Percentiles rank a stretch among this genome's conserved stretches.
These are phyloP conservation scores for Babylonia areolata DNA, from an alignment of 1,140 invertebrate genomes.

Conservation along the genomic window DNA sequence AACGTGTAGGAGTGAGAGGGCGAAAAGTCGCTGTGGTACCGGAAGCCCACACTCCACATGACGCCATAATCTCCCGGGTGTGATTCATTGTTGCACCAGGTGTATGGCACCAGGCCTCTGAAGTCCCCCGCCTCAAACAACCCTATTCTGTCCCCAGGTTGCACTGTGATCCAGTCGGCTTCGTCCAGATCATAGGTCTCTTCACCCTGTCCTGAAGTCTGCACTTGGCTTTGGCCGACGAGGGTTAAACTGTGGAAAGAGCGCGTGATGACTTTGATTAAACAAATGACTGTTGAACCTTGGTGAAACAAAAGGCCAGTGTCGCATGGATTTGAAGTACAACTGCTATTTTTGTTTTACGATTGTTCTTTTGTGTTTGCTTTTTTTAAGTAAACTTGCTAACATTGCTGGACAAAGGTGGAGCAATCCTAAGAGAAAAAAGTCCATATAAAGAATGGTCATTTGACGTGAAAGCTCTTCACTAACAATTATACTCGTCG, in stretches of 20 bases:
- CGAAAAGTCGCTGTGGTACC: neutral
- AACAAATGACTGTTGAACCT: too few species aligned
- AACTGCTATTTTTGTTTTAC: too few species aligned
- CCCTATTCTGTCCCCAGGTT: neutral
- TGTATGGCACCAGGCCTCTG: neutral
- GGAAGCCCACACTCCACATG: neutral
- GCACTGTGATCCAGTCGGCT: constrained; percentile 6
- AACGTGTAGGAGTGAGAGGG: neutral
- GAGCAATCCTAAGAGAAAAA: too few species aligned
- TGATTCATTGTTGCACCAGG: neutral
- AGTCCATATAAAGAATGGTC: too few species aligned
- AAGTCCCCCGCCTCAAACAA: neutral
- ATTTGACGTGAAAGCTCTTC: too few species aligned
- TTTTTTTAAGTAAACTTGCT: too few species aligned
- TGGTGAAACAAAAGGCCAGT: too few species aligned
- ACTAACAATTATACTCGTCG: too few species aligned
- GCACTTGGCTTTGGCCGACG: neutral
- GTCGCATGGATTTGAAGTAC: too few species aligned
- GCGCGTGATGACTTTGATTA: too few species aligned
- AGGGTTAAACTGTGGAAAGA: neutral
- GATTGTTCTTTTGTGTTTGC: too few species aligned
- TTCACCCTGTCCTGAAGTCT: neutral
- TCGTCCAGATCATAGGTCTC: neutral
- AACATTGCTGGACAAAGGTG: too few species aligned
- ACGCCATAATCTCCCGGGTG: neutral